phyloP scores from a whole-genome alignment of 2,797 vertebrate species.

The Arremon aurantiirostris region DNA sequence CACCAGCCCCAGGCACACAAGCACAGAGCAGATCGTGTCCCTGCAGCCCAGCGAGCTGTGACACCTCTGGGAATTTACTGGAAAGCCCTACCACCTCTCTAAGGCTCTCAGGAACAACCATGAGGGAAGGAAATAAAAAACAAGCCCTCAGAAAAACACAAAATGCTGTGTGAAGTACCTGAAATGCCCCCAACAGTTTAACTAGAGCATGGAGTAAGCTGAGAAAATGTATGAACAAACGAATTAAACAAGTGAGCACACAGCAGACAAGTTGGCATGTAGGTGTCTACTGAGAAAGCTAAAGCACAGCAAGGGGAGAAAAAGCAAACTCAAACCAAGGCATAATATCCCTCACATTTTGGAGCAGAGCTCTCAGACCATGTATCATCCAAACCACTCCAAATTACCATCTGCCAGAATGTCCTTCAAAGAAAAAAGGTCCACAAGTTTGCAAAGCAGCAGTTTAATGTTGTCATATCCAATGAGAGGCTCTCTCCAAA shows the following conservation, averaged over 20 bases:
- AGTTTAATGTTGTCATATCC: neutral
- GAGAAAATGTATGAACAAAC: conserved; percentile 32
- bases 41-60: neutral
- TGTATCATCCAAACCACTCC: conserved; percentile 16
- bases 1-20: neutral
- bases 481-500: neutral
- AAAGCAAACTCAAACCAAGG: neutral
- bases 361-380: neutral
- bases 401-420: conserved; percentile 28
- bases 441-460: neutral
- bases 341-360: conserved; percentile 3
- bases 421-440: neutral
- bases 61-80: neutral
- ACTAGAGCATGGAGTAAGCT: conserved; percentile 2
- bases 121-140: neutral
- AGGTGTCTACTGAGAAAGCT: conserved; percentile 48
- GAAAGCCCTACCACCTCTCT: neutral
- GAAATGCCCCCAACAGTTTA: neutral
- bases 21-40: neutral
- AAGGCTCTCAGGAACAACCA: neutral
- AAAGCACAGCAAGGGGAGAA: conserved; percentile 13
- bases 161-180: neutral
- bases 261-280: conserved; percentile 6
- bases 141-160: neutral
- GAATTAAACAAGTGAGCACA: conserved; percentile 30